Evolutionary conservation across 2,113 vertebrate species (phyloP).

Genomic region (Uropsilus gracilis): DNA sequence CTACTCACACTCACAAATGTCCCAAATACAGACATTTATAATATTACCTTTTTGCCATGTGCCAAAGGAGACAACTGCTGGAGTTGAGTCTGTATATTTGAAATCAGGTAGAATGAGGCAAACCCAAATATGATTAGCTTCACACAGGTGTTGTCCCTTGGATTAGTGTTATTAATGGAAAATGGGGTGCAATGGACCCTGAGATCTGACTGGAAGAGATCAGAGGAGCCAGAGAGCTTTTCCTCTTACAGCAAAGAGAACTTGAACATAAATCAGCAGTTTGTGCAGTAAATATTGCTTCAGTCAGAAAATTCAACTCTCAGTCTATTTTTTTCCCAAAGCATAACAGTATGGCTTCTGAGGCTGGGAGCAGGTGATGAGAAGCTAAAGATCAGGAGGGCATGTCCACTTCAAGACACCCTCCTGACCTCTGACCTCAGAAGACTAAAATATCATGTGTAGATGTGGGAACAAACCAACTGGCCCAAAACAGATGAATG

Average conservation of each 20-base stretch:
- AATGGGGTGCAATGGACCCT: neutral
- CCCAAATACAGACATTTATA: neutral
- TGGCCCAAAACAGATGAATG: no score
- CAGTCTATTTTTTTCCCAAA: neutral
- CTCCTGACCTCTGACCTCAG: neutral
- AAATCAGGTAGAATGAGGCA: neutral
- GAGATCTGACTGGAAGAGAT: neutral
- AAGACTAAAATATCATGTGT: neutral
- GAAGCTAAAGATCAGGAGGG: accelerated
- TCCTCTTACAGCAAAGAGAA: neutral
- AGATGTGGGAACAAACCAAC: no score
- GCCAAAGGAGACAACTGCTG: neutral
- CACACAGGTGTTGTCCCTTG: accelerated
- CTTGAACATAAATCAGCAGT: neutral
- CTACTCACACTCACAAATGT: neutral
- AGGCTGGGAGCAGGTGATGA: neutral
- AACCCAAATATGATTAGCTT: neutral
- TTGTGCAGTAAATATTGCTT: neutral
- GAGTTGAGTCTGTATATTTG: neutral
- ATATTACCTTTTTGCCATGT: no score
- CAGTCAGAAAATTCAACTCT: neutral
- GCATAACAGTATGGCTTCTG: neutral
- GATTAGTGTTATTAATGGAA: neutral
- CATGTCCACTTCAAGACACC: accelerated
- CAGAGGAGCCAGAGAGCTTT: neutral